Evolutionary conservation across 2,797 vertebrate species (phyloP).

Genomic region (Fundulus diaphanus): DNA sequence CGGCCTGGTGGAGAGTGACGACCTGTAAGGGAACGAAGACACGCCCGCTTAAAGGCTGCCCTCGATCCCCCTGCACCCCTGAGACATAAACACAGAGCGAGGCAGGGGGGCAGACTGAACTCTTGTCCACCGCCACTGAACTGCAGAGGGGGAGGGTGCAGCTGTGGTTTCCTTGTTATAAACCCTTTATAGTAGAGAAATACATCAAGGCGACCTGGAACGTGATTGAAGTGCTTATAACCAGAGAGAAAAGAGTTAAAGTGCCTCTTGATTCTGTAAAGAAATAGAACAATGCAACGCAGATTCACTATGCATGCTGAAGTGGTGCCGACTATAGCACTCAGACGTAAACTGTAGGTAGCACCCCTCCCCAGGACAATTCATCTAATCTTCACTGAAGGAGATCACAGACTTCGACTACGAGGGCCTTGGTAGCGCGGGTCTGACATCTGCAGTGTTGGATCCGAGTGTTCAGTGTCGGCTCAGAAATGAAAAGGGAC

Average conservation of each 20-base stretch:
- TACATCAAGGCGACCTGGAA: slow-evolving; percentile 52
- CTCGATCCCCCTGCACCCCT: slow-evolving; percentile 23
- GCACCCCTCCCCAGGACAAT: slow-evolving; percentile 17
- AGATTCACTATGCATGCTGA: slow-evolving; percentile 71
- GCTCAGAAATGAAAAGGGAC: slow-evolving; percentile 46
- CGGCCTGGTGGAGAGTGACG: slow-evolving; percentile 94
- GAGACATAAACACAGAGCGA: slow-evolving; percentile 36
- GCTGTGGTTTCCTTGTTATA: slow-evolving; percentile 19
- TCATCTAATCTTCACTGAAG: too few relatives aligned
- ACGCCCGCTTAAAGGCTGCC: slow-evolving; percentile 21
- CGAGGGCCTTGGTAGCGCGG: slow-evolving; percentile 45
- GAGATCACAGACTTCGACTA: too few relatives aligned
- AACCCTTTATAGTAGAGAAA: slow-evolving; percentile 38
- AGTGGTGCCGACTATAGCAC: slow-evolving; percentile 60
- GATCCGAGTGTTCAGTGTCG: slow-evolving; percentile 28
- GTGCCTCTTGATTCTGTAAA: slow-evolving; percentile 65
- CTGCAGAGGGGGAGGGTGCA: slow-evolving; percentile 39
- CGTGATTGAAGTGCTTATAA: slow-evolving; percentile 39
- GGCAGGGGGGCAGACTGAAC: slow-evolving; percentile 21
- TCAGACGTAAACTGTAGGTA: slow-evolving; percentile 40
- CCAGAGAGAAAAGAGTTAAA: slow-evolving; percentile 50
- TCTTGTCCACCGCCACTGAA: slow-evolving; percentile 32
- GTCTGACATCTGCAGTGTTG: slow-evolving; percentile 14
- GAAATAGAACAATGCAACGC: slow-evolving; percentile 31
- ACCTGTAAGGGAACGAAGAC: slow-evolving; percentile 83